phyloP scores from a whole-genome alignment of 2,888 invertebrate species.

The Leucophenga maculata region DNA sequence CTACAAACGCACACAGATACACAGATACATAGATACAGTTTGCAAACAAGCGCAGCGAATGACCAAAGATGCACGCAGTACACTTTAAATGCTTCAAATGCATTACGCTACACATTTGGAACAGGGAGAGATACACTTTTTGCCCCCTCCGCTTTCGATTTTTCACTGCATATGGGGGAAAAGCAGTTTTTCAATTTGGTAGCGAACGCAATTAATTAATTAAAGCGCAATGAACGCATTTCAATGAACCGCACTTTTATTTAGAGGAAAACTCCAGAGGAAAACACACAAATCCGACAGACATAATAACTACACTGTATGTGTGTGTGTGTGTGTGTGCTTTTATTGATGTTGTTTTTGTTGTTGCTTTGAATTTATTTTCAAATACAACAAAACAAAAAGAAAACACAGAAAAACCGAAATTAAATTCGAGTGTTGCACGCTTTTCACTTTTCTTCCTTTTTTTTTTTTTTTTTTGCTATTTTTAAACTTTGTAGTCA shows the following conservation, averaged over 20 bases:
- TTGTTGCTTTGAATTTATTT: slow-evolving; percentile 23
- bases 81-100: too few relatives aligned
- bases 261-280: not conserved
- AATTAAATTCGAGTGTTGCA: not conserved
- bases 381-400: slow-evolving; percentile 14
- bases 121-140: slow-evolving; percentile 45
- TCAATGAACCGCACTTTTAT: slow-evolving; percentile 46
- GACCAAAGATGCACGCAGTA: not conserved
- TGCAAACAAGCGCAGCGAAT: not conserved
- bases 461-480: not conserved
- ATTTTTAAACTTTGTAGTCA: slow-evolving; percentile 14
- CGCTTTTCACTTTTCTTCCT: not conserved
- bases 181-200: slow-evolving; percentile 28
- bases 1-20: slow-evolving; percentile 17
- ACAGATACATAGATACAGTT: not conserved
- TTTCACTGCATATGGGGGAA: slow-evolving; percentile 30
- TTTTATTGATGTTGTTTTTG: slow-evolving; percentile 19
- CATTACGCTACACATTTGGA: not conserved
- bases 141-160: slow-evolving; percentile 27
- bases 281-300: not conserved
- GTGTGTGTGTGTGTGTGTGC: too few relatives aligned
- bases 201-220: slow-evolving; percentile 58
- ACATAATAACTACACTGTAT: not conserved
- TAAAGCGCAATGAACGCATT: slow-evolving; percentile 53
- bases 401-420: slow-evolving; percentile 3